Evolutionary conservation across 64 coral and sea anemone species (phyloP), one percentile per base, ranked within the genome.

Genomic region (Stichodactyla helianthus): DNA sequence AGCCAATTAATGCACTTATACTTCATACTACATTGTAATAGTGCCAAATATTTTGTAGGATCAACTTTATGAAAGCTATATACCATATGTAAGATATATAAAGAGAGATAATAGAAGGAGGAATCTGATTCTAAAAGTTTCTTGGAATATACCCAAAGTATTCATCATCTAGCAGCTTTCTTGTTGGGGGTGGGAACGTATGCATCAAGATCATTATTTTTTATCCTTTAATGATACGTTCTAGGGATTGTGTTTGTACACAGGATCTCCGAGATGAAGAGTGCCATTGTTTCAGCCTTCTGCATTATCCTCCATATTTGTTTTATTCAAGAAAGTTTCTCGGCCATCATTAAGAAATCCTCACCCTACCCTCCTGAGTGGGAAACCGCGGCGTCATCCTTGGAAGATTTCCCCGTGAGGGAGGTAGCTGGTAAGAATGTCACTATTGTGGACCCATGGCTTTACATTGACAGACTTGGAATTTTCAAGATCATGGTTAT

Each of bases 401-500:
- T 92, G 1, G 83, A 87, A 6, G 90, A 92, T 6, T 95, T 83
- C 44, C 94, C 94, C 27, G 84, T 92, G 25, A 89, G 53, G 63
- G 20, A 77, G 17, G 79, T 90, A 22, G 19, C 26, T 31, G 83
- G 77, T 35, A 56, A 70, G 51, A 77, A 77, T 4, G 85, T 77
- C 84, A 92, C 55, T 15, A 67, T 89, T 16, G 63, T 95, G 8
- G 83, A 95, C 44, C 90, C 94, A 5, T 95, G 94, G 94, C 59
- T 87, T 2, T 95, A 95, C 70, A 60, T 83, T 3, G 83, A 90
- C 5, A 92, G 94, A 86, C 82, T 95, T 55, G 94, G 94, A 10
- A 55, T 92, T 28, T 95, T 84, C 64, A 95, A 90, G 60, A 51
- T 95, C 16, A 92, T 95, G 67, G 67, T 92, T 7, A 54, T 78